Base-by-base conservation (phyloP, 2,888 invertebrate species). In the Dryadula phaetusa region DNA sequence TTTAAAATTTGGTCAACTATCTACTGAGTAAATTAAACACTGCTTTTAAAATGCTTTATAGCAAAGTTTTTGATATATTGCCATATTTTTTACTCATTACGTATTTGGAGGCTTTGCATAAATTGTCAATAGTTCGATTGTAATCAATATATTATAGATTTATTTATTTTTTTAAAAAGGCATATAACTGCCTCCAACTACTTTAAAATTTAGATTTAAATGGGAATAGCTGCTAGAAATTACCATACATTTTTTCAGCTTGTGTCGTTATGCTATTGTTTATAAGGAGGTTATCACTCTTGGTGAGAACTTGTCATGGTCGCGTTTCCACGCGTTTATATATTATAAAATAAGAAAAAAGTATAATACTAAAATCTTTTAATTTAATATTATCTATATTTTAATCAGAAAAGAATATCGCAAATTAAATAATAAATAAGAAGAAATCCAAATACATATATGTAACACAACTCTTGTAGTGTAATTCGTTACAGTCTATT, bases 291-390 rank as follows among this genome's bases (percentile, higher is more conserved):
- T 25, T 40, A 40, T 56, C 56, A 56, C 22, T 22, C 56, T 56
- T 25, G 40, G 56, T 56, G 56, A 56, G 56, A 56, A 56, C 10
- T 40, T 56, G 40, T 40, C 56, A 37, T 20, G 37, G 40, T 56
- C 56, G 40, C 20, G 22, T 56, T 40, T 37, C 32, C 10, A 53
- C 34, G 53, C 14, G 37, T 3, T 37, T 54, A 10, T 37, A 56
- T 16, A 12, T 56, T 22, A n/a, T 22, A 5, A 40, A 2, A 22
- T 10, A 14, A 40, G 22, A 5, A 8, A 25, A 56, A 37, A 22
- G n/a, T n/a, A n/a, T n/a, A n/a, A 20, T 8, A n/a, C n/a, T 8
- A 22, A n/a, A n/a, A 12, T 6, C 0, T 37, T n/a, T 22, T 22
- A 10, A 10, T 16, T 28, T 10, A 52, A n/a, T 16, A 40, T 56